These are phyloP conservation scores for Sinocyclocheilus anophthalmus DNA, from an alignment of 2,113 vertebrate species.

Conservation along the genomic window DNA sequence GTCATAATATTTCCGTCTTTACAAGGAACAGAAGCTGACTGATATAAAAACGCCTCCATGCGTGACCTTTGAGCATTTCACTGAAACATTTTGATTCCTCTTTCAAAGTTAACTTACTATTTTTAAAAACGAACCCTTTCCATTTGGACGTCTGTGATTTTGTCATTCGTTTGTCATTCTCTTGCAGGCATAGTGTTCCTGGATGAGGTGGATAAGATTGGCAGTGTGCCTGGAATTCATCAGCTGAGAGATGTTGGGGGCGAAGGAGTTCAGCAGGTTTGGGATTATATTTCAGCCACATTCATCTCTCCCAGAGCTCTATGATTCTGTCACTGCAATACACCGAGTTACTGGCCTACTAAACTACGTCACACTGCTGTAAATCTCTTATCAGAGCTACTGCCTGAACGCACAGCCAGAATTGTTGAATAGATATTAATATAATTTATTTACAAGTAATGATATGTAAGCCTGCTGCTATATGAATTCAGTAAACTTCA, in stretches of 20 bases:
- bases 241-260: conserved; percentile 96
- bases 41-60: not conserved
- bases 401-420: no score
- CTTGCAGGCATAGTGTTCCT: conserved; percentile 93
- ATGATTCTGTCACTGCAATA: not conserved
- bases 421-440: not conserved
- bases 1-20: no score
- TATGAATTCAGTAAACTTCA: conserved; percentile 78
- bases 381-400: no score
- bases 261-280: conserved; percentile 96
- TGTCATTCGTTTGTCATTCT: not conserved
- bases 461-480: conserved; percentile 26
- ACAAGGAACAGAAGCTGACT: not conserved
- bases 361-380: not conserved
- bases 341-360: not conserved
- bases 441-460: not conserved
- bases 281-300: conserved; percentile 47
- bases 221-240: conserved; percentile 97
- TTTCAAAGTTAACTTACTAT: not conserved
- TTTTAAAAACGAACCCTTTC: not conserved
- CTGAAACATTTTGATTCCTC: not conserved
- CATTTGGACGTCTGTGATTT: not conserved
- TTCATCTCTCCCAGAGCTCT: not conserved
- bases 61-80: not conserved
- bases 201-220: conserved; percentile 99